Base-by-base conservation (phyloP, 2,888 invertebrate species). In the Synergus itoensis region DNA sequence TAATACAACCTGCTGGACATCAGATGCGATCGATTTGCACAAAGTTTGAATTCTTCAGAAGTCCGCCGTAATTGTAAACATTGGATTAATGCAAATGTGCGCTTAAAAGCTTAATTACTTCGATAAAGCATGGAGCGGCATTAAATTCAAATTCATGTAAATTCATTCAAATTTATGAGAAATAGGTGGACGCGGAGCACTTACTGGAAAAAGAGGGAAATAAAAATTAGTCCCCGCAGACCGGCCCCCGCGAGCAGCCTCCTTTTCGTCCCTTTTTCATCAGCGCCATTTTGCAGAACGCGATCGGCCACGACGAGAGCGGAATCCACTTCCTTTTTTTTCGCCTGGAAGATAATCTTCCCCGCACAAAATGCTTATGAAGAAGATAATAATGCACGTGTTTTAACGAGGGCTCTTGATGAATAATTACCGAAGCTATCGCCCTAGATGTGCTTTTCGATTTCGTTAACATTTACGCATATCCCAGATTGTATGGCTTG, bases 121-220 rank as follows among this genome's bases (percentile, higher is more conserved):
- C 92, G 91, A 92, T 92, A 92, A 92, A 92, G 91, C 91, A 92
- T 90, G 90, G 89, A 87, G 88, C 85, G 86, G 91, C 88, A 91
- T 92, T 92, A 92, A 92, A 92, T 92, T 92, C 92, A 92, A 92
- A 92, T 92, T 90, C 91, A 92, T 92, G 92, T 92, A 92, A 92
- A 92, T 92, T 91, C 90, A 92, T 92, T 92, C 90, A 92, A 92
- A 92, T 92, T 92, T 92, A 92, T 92, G 92, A 92, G 92, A 91
- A 92, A 92, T 91, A 91, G 92, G 92, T 91, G 91, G 92, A 92
- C 90, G 90, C 86, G 87, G 88, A 90, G 91, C 91, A 92, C 92
- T 92, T 92, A 92, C 90, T 89, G 89, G 87, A 87, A 87, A 90
- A 89, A 90, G 89, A 91, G 89, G 90, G 88, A 89, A 91, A 91